A percentile compares a stretch with the other conserved stretches of the same genome.
These are phyloP conservation scores for Microcebus jonahi DNA, from an alignment of 2,113 vertebrate genomes.

Conservation along the genomic window DNA sequence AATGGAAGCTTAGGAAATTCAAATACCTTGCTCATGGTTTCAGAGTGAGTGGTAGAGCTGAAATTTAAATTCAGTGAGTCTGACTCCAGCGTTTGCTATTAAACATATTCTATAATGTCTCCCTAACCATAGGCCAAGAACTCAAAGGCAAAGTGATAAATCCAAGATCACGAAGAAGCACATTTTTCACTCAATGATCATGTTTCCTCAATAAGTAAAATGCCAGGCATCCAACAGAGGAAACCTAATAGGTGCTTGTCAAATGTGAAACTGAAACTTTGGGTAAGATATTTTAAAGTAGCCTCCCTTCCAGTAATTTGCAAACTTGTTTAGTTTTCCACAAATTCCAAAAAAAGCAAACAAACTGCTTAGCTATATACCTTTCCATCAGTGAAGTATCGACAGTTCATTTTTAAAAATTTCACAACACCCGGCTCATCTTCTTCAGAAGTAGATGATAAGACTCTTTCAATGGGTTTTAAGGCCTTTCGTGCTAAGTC, in stretches of 20 bases:
- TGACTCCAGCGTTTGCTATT: neutral
- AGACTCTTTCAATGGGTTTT: slow-evolving; percentile 89
- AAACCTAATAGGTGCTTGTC: neutral
- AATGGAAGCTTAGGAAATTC: neutral
- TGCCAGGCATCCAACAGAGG: neutral
- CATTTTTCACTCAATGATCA: neutral
- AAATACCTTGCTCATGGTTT: neutral
- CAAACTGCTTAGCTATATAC: slow-evolving; percentile 79
- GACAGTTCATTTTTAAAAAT: slow-evolving; percentile 99
- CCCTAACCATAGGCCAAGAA: neutral
- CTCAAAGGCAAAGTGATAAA: neutral
- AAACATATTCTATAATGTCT: neutral
- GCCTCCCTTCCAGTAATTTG: neutral
- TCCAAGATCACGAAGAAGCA: neutral
- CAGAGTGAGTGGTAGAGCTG: neutral
- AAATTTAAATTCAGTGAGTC: neutral
- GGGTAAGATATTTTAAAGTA: neutral
- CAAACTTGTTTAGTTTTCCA: neutral
- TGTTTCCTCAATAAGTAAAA: neutral
- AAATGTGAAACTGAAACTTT: neutral
- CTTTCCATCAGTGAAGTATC: slow-evolving; percentile 99
- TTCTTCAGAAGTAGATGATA: slow-evolving; percentile 95
- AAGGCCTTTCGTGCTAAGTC: slow-evolving; percentile 87
- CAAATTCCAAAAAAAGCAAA: neutral
- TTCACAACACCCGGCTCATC: slow-evolving; percentile 93